phyloP scores from a whole-genome alignment of 1,140 invertebrate genomes.

The Sitobion miscanthi region DNA sequence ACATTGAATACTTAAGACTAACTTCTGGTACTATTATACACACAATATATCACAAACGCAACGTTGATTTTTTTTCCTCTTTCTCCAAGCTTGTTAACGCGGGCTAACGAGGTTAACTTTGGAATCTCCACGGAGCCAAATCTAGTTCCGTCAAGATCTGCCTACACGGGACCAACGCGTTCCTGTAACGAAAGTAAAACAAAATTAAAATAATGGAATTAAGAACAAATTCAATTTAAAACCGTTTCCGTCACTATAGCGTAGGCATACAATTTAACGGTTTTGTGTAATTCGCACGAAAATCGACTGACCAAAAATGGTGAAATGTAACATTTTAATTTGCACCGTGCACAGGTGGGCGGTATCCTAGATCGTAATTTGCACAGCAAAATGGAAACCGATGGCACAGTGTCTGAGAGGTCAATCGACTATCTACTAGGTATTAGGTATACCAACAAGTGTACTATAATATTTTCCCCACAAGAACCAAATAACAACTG shows the following conservation, averaged over 20 bases:
- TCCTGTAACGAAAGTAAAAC: background rate
- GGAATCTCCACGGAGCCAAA: conserved; percentile 47
- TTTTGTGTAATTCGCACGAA: background rate
- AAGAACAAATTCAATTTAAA: background rate
- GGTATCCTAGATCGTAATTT: background rate
- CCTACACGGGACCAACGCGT: conserved; percentile 29
- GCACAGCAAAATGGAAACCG: background rate
- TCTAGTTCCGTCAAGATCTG: conserved; percentile 46
- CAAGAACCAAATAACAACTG: background rate
- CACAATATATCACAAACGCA: conserved; percentile 51
- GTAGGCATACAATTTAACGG: background rate
- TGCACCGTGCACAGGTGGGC: background rate
- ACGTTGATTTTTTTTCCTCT: background rate
- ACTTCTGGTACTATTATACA: conserved; percentile 18
- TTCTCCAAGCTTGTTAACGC: background rate
- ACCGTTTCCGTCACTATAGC: background rate
- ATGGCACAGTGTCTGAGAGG: background rate
- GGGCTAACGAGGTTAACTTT: conserved; percentile 18
- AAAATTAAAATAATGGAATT: background rate
- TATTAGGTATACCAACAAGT: background rate
- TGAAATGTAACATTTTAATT: background rate
- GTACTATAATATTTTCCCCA: background rate
- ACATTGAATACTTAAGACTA: conserved; percentile 16
- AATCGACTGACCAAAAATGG: background rate
- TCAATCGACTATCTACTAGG: background rate